Conservation (phyloP, 2,888 invertebrate species). For the Rotaria macrura region DNA sequence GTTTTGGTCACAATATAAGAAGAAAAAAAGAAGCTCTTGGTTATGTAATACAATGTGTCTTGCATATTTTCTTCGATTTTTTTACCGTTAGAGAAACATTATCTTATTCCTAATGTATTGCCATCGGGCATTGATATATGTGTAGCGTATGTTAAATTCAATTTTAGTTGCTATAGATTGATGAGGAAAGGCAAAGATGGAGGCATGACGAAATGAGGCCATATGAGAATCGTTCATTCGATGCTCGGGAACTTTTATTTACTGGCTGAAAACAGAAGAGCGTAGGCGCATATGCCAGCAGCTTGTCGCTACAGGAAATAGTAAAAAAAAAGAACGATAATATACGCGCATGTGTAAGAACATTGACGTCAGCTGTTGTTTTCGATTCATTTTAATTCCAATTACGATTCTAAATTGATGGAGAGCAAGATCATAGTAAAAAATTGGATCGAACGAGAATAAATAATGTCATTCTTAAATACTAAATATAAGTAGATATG, state of each 20-base stretch:
- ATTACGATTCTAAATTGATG: neutral
- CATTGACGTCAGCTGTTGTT: conserved; percentile 1
- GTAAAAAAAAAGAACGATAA: neutral
- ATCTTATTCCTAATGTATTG: neutral
- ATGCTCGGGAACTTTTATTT: neutral
- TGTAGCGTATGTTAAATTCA: neutral
- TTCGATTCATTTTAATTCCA: neutral
- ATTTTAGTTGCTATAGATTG: neutral
- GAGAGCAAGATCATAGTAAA: neutral
- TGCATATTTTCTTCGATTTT: neutral
- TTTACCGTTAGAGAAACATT: neutral
- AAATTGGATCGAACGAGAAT: neutral
- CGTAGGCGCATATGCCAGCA: neutral
- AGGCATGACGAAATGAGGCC: neutral
- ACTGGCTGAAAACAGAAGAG: neutral
- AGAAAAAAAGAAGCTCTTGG: neutral
- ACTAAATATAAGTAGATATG: too few species aligned
- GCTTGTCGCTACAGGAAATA: neutral
- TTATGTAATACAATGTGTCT: neutral
- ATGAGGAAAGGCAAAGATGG: neutral
- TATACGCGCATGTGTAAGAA: neutral
- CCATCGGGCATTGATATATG: neutral
- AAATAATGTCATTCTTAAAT: neutral
- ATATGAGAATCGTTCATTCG: neutral
- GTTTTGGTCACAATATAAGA: neutral